Evolutionary conservation across 2,888 invertebrate genomes (phyloP), one percentile per base, ranked within the genome.

Genomic region (Phania funesta): DNA sequence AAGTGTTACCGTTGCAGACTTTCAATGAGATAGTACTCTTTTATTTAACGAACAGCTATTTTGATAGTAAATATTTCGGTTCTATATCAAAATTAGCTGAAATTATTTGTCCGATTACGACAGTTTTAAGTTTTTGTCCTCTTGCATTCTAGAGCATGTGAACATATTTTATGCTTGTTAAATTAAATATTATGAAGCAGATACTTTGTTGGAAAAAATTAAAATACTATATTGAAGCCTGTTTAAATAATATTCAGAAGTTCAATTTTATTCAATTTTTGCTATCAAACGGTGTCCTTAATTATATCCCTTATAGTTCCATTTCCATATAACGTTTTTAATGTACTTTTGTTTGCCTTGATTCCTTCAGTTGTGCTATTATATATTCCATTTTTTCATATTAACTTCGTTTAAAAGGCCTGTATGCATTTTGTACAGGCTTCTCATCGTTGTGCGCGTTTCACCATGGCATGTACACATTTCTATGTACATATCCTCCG

Each of bases 321-420:
- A 52, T 62, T 44, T 62, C 64, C 62, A 50, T 41, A 41, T 73
- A 50, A 41, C 18, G 50, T 50, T 71, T 56, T 29, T 60, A 13
- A 22, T 11, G 13, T 35, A 11, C 24, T 20, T 29, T 24, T 52
- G n/a, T n/a, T 22, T 35, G 5, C 24, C 22, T 50, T 26, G 13
- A 20, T 32, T 16, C 44, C 18, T n/a, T 20, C 20, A 13, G 22
- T 38, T 50, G 2, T 24, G 3, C 7, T 22, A 16, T 18, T 18
- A 38, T 6, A 7, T 35, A 24, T 46, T 35, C 1, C 22, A 38
- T 38, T 38, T 56, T 32, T 20, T 35, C 2, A 32, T 16, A 24
- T 32, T 70, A 0, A n/a, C n/a, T 32, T 20, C 1, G 2, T 50
- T 24, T 7, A 1, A n/a, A n/a, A 24, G 20, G 54, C 26, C 20